These are phyloP conservation scores for Coptotermes formosanus DNA, from an alignment of 1,140 invertebrate species.

Conservation along the genomic window DNA sequence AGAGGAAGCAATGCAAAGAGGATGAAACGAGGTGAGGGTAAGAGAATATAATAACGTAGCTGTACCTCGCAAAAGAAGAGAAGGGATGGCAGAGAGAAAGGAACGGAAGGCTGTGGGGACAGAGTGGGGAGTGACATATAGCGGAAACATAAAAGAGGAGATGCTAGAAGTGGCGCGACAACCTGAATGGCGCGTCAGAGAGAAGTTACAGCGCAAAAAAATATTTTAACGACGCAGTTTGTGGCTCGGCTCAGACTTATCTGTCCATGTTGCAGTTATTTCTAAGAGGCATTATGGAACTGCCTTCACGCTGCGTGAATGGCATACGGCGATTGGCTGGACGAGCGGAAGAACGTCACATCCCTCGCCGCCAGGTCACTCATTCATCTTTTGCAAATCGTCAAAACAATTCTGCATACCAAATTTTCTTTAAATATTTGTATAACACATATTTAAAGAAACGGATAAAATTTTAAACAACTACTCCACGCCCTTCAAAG, in stretches of 20 bases:
- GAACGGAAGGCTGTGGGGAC: neutral
- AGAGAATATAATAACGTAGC: conserved; percentile 5
- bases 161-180: neutral
- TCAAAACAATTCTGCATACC: too few species aligned
- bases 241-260: neutral
- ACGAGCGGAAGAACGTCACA: too few species aligned
- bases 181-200: neutral
- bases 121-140: conserved; percentile 4
- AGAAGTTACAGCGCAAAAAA: neutral
- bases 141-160: conserved; percentile 10
- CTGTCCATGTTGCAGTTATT: neutral
- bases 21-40: neutral
- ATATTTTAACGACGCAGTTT: neutral
- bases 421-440: too few species aligned
- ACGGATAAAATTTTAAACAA: too few species aligned
- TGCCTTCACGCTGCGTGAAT: too few species aligned
- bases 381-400: too few species aligned
- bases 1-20: neutral
- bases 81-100: neutral
- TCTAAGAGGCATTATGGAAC: too few species aligned
- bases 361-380: too few species aligned
- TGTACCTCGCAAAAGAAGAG: neutral
- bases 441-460: too few species aligned
- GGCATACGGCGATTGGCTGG: too few species aligned
- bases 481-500: too few species aligned